phyloP scores from a whole-genome alignment of 2,888 invertebrate genomes.

The Stictocephala bisonia region DNA sequence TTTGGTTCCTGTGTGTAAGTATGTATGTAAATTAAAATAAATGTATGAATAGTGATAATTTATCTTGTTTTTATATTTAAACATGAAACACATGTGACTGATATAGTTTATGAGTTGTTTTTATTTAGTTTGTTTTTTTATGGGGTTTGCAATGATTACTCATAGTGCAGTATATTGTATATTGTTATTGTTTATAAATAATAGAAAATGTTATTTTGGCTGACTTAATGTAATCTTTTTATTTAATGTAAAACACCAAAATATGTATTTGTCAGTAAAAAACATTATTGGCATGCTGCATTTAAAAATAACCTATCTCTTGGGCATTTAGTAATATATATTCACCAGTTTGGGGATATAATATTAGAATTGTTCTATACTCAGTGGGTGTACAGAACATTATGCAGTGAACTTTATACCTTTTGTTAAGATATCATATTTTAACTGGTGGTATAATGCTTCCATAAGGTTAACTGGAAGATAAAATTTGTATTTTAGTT shows the following conservation, averaged over 20 bases:
- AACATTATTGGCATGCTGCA: conserved; percentile 39
- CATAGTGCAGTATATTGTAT: conserved; percentile 51
- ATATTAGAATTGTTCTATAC: conserved; percentile 37
- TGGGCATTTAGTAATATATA: conserved; percentile 39
- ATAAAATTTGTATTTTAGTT: too few relatives aligned
- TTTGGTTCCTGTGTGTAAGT: conserved; percentile 50
- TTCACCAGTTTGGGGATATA: conserved; percentile 35
- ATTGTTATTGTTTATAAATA: conserved; percentile 46
- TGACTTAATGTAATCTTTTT: conserved; percentile 35
- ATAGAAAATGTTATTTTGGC: conserved; percentile 49
- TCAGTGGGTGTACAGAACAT: conserved; percentile 47
- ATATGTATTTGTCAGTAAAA: conserved; percentile 22
- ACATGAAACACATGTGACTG: conserved; percentile 52
- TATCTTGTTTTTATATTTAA: conserved; percentile 49
- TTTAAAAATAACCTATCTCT: conserved; percentile 41
- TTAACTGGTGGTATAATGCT: too few relatives aligned
- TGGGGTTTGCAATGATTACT: conserved; percentile 53
- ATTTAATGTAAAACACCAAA: conserved; percentile 41
- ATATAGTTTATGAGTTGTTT: conserved; percentile 54
- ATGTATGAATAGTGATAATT: conserved; percentile 48
- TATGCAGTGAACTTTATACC: conserved; percentile 47
- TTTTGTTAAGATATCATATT: too few relatives aligned
- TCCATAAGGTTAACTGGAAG: too few relatives aligned
- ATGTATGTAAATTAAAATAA: conserved; percentile 49
- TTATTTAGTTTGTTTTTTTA: conserved; percentile 53